A percentile compares a stretch with the other conserved stretches of the same genome.
These are phyloP conservation scores for Eupithecia abbreviata DNA, from an alignment of 2,888 invertebrate species.

Conservation along the genomic window DNA sequence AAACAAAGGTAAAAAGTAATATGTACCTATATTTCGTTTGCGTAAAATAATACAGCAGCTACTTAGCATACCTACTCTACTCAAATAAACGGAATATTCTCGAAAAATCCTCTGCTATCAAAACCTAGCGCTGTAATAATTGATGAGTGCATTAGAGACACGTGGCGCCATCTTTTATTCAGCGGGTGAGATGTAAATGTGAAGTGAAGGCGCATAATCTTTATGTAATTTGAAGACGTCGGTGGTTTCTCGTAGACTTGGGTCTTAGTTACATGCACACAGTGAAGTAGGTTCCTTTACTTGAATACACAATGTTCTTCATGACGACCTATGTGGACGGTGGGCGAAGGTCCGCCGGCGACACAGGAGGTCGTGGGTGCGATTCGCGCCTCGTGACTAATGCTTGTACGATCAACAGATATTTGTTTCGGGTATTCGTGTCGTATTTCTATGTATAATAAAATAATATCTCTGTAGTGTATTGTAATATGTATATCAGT, in stretches of 20 bases:
- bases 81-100: constrained; percentile 37
- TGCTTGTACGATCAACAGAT: no score
- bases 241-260: constrained; percentile 11
- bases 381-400: no score
- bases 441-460: no score
- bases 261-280: constrained; percentile 29
- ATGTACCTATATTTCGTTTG: not conserved
- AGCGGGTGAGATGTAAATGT: constrained; percentile 46
- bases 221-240: constrained; percentile 53
- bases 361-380: no score
- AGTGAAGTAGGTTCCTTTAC: not conserved
- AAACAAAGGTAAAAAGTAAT: not conserved
- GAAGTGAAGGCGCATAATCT: constrained; percentile 52
- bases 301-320: not conserved
- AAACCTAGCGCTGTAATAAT: constrained; percentile 67
- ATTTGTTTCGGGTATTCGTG: no score
- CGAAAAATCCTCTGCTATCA: constrained; percentile 54
- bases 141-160: constrained; percentile 82
- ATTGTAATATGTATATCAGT: no score
- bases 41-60: not conserved
- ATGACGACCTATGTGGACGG: no score
- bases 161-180: constrained; percentile 78
- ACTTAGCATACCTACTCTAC: not conserved
- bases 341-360: no score
- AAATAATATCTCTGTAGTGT: no score